Conservation (phyloP, 2,888 invertebrate genomes). For the Tetragonisca angustula region DNA sequence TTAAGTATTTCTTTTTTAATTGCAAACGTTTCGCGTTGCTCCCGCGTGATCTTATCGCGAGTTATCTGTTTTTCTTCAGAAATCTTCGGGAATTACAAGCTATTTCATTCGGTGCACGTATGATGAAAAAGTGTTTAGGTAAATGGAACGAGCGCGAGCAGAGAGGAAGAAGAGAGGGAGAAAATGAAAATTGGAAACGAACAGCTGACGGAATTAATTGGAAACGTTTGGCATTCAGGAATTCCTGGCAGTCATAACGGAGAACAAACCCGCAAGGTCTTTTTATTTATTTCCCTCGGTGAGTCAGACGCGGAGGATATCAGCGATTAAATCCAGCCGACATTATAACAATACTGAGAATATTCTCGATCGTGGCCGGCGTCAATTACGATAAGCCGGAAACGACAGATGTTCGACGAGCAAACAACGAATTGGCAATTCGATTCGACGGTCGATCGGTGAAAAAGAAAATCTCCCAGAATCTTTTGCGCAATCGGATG, state of each 20-base stretch:
- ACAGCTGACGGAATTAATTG: conserved; percentile 1
- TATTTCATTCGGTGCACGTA: not conserved
- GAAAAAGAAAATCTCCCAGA: not conserved
- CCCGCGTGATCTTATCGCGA: not conserved
- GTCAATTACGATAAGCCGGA: conserved; percentile 70
- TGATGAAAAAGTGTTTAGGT: not conserved
- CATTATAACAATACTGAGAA: conserved; percentile 82
- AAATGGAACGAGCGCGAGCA: too few relatives aligned
- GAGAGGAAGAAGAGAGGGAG: not conserved
- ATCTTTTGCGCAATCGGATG: not conserved
- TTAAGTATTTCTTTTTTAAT: too few relatives aligned
- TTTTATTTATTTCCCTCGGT: conserved; percentile 60
- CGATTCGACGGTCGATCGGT: conserved; percentile 10
- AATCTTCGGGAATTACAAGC: not conserved
- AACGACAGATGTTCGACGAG: conserved; percentile 44
- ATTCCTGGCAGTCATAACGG: conserved; percentile 43
- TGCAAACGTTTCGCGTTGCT: not conserved
- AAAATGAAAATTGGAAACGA: not conserved
- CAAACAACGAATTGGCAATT: conserved; percentile 21
- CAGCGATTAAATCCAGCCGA: conserved; percentile 79
- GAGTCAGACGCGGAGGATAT: conserved; percentile 79
- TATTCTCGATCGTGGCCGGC: conserved; percentile 68
- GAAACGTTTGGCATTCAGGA: conserved; percentile 30
- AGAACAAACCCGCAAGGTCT: conserved; percentile 62
- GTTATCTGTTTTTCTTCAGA: too few relatives aligned